Base-by-base conservation (phyloP, 92 coral and sea anemone genomes). In the Actinernus sp. region DNA sequence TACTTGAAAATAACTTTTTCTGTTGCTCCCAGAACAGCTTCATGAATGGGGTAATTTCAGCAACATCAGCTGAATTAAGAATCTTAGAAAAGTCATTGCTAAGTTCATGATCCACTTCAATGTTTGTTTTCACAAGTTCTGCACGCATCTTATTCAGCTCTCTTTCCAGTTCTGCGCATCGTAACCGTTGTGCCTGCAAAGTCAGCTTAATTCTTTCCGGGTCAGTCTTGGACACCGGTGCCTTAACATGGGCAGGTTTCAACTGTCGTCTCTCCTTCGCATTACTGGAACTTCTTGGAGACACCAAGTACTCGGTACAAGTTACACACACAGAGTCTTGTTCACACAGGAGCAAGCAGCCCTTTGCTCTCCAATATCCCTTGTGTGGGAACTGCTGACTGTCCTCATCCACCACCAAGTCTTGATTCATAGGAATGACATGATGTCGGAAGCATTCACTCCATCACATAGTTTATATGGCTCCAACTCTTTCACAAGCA, bases 1-100 rank as follows among this genome's bases (percentile, higher is more conserved):
- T 80, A 19, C 59, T 49, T 1, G 78, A 11, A 0, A 79, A 31
- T 37, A 68, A 48, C 65, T 69, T 79, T 50, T 79, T 79, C 27
- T 79, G 86, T 26, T 78, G 52, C 61, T 78, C 77, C 85, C 85
- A 68, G 58, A 78, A 68, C 37, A 79, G 73, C 23, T 52, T 18
- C 85, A 78, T 78, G 28, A 78, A 78, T 5, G 77, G 84, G 2
- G 71, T 58, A 12, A 58, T 22, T 28, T 39, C 61, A 27, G 9
- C 9, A 12, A 28, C 55, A 25, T 25, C 23, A 36, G 28, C 32
- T 10, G 73, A 37, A 17, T 79, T 51, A 38, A 71, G 52, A 40
- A 82, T 74, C 4, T 32, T 49, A 19, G 71, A 50, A 11, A 82
- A 36, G 60, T 82, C 88, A 21, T 82, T 20, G 47, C 82, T 73